These are phyloP conservation scores for Sebastolobus alascanus DNA, from an alignment of 2,797 vertebrate genomes.

Conservation along the genomic window DNA sequence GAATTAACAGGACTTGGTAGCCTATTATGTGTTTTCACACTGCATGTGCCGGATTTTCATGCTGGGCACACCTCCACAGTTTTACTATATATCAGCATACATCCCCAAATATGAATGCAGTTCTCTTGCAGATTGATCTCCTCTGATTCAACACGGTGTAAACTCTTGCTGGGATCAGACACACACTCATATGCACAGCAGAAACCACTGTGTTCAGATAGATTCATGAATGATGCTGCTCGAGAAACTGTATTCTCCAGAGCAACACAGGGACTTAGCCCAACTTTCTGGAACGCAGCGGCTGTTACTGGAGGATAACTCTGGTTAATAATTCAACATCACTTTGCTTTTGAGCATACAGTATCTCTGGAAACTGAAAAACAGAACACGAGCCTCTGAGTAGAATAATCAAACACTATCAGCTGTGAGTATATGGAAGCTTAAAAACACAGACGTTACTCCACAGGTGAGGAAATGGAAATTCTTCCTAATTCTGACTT, in stretches of 20 bases:
- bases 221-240: not conserved
- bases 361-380: not conserved
- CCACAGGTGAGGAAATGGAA: not conserved
- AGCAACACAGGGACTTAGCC: slow-evolving; percentile 1
- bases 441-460: not conserved
- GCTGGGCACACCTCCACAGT: not conserved
- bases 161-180: not conserved
- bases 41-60: not conserved
- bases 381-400: not conserved
- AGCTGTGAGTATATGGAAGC: not conserved
- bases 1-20: not conserved
- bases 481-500: not conserved
- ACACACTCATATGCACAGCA: not conserved
- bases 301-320: slow-evolving; percentile 11
- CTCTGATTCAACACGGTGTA: not conserved
- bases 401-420: slow-evolving; percentile 6
- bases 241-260: slow-evolving; percentile 5
- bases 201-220: not conserved
- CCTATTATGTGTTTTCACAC: not conserved
- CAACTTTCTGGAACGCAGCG: not conserved
- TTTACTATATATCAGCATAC: not conserved
- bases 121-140: not conserved
- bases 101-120: not conserved
- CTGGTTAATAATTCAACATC: slow-evolving; percentile 42
- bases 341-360: slow-evolving; percentile 9